phyloP scores from a whole-genome alignment of 1,140 invertebrate genomes.

The Drosophila parvula region DNA sequence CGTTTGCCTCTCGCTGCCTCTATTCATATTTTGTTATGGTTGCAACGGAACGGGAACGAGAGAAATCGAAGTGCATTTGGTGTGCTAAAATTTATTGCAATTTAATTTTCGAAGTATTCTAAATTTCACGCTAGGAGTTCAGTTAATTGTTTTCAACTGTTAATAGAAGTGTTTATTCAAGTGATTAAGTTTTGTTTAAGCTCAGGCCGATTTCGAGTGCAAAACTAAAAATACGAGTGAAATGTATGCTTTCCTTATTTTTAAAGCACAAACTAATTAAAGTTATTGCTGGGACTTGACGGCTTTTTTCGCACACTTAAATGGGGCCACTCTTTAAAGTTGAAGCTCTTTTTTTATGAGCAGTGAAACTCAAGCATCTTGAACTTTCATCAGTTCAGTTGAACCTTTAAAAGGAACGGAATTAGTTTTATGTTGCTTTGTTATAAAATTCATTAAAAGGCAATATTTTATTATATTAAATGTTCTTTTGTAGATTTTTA shows the following conservation, averaged over 20 bases:
- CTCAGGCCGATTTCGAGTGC: background rate
- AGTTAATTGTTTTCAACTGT: background rate
- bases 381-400: background rate
- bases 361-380: background rate
- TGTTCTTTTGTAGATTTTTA: background rate
- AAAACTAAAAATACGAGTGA: background rate
- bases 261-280: background rate
- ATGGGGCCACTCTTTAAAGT: background rate
- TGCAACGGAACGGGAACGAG: conserved; percentile 19
- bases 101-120: background rate
- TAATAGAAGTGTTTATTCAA: background rate
- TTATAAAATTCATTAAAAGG: background rate
- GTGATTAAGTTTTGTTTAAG: background rate
- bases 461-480: background rate
- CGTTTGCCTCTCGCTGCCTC: conserved; percentile 20
- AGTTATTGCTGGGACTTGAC: too few species aligned
- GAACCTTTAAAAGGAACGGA: background rate
- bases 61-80: conserved; percentile 18
- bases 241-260: background rate
- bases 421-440: too few species aligned
- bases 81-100: conserved; percentile 6
- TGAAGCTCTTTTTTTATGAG: background rate
- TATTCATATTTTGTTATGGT: conserved; percentile 43
- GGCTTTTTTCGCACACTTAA: background rate
- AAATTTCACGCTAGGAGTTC: background rate